Evolutionary conservation across 2,888 invertebrate species (phyloP), one percentile per base, ranked within the genome.

Genomic region (Drosophila trichaetosa): DNA sequence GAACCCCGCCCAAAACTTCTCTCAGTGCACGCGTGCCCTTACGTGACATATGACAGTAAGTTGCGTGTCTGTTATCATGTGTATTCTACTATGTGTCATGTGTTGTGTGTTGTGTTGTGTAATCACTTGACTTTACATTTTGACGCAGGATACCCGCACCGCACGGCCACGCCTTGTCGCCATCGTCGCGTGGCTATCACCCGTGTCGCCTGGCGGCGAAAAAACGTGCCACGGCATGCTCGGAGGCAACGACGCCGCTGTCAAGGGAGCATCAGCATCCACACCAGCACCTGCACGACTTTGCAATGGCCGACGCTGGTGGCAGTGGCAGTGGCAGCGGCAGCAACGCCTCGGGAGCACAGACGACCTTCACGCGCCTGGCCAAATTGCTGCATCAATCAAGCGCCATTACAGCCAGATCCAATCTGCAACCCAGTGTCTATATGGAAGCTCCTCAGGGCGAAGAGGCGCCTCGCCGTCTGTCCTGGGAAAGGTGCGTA

Each of bases 401-500:
- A 74, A 91, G 87, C 72, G 75, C 80, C 71, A 83, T 83, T 76
- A 68, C 83, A 59, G 70, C 59, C 72, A 83, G 73, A 78, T 79
- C 88, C 73, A 87, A 77, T 66, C 89, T 85, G 63, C 79, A 83
- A 52, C 87, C 80, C 78, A 13, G 49, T 76, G 34, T 93, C 86
- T 62, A 83, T 85, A 70, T 91, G 90, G 77, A 80, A 33, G 75
- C 75, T 76, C 59, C 49, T 7, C 73, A 62, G 57, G 38, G 91
- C 69, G 94, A 94, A 80, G 94, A 94, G 80, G 93, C 94, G 73
- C 94, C 94, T 34, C 92, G 94, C 64, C 93, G 94, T 61, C 92
- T 94, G 70, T 94, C 94, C 56, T 94, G 94, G 94, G 94, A 94
- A 83, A 94, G 94, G 94, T 94, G 90, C 92, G 91, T 80, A 73